phyloP scores from a whole-genome alignment of 2,797 vertebrate genomes.

The Fistularia commersonii region DNA sequence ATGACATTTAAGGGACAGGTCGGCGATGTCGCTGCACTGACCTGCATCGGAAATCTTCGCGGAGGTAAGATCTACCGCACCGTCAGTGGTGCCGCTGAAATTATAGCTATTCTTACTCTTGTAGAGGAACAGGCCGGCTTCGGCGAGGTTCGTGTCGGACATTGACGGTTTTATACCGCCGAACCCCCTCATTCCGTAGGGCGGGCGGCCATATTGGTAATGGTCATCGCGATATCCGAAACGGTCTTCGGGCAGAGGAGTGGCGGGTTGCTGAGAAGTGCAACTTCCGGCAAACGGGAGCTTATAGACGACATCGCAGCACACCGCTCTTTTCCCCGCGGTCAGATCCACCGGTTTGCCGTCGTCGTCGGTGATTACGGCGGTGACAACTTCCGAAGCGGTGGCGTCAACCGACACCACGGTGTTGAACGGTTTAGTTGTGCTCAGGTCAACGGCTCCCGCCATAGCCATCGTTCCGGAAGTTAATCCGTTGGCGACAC shows the following conservation, averaged over 20 bases:
- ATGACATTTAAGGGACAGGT: constrained; percentile 88
- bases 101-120: constrained; percentile 98
- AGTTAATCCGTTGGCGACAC: constrained; percentile 83
- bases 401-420: constrained; percentile 84
- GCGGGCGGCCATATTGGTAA: constrained; percentile 89
- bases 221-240: constrained; percentile 98
- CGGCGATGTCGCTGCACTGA: constrained; percentile 90
- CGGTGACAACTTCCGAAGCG: constrained; percentile 80
- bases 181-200: constrained; percentile 84
- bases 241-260: constrained; percentile 92
- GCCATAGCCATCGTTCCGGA: constrained; percentile 69
- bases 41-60: constrained; percentile 91
- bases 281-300: constrained; percentile 94
- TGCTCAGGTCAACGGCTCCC: constrained; percentile 91
- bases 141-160: constrained; percentile 97
- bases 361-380: constrained; percentile 86
- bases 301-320: constrained; percentile 95
- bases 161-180: constrained; percentile 97
- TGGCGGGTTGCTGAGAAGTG: constrained; percentile 83
- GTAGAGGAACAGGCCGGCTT: constrained; percentile 93
- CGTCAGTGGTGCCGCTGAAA: constrained; percentile 87
- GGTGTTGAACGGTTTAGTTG: constrained; percentile 87
- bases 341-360: constrained; percentile 97
- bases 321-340: constrained; percentile 89
- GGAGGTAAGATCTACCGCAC: constrained; percentile 97